Evolutionary conservation across 1,140 invertebrate genomes (phyloP), one percentile per base, ranked within the genome.

Genomic region (Lordiphosa mommai): DNA sequence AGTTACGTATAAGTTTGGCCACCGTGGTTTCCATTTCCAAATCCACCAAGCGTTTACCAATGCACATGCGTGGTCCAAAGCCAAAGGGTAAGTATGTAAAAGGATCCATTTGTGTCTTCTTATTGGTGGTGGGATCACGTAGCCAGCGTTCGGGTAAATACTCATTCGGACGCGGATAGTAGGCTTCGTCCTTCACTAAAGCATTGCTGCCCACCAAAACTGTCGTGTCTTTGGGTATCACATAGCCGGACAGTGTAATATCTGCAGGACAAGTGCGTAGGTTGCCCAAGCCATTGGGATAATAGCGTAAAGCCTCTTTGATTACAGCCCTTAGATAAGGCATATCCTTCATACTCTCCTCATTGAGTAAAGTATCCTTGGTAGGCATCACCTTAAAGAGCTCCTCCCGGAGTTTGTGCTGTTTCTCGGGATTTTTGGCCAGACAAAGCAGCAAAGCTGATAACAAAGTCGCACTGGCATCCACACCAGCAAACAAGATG

Each of bases 201-300:
- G 40, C 55, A 34, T 61, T 65, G 12, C 44, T 7, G 0, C 30
- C 61, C 2, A 84, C 2, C 0, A 72, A 9, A 8, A 86, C 40
- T 6, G 65, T 51, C 1, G 77, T 66, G 59, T 94, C 95, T 91
- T 95, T 94, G 13, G 96, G 96, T 57, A 98, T 92, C 51, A 91
- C 90, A 72, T 95, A 97, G 32, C 95, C 95, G 27, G 92, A 92
- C 33, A 98, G 92, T 3, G 93, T 89, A 0, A 94, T 91, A 67
- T 97, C 94, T 14, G 92, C 91, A 30, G 93, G 92, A 44, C 95
- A 91, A 51, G 93, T 93, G 53, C 96, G 90, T n/a, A 94, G 92
- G 70, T 96, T 95, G 23, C 95, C 95, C 49, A 96, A 91, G 5
- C 96, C 94, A 4, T 96, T 95, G 14, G 96, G 96, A 89, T 94